Evolutionary conservation across 2,113 vertebrate genomes (phyloP).

Genomic region (Genyomyrus donnyi): DNA sequence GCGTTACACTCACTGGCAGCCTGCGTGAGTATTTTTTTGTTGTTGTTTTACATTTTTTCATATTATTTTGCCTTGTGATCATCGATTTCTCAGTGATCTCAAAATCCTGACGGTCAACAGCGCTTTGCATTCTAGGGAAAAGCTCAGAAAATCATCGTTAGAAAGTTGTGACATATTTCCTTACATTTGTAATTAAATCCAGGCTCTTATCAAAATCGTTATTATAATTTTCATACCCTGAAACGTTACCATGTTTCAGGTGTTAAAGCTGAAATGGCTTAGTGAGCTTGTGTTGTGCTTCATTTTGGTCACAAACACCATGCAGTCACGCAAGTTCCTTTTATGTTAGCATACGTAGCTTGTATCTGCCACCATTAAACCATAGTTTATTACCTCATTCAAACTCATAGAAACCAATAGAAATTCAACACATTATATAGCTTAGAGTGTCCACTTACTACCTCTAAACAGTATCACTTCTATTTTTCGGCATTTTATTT

Average conservation of each 20-base stretch:
- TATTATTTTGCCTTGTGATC: constrained; percentile 15
- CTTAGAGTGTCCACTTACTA: constrained; percentile 85
- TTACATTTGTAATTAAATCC: background rate
- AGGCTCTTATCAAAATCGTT: background rate
- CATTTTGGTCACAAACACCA: constrained; percentile 55
- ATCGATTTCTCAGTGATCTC: background rate
- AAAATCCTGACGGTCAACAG: constrained; percentile 1
- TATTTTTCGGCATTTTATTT: constrained; percentile 37
- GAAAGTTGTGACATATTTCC: background rate
- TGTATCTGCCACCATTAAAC: constrained; percentile 92
- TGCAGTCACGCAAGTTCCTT: constrained; percentile 62
- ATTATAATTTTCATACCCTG: background rate
- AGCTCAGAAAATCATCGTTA: background rate
- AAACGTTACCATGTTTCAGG: background rate
- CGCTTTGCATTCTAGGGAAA: background rate
- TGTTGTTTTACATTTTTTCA: background rate
- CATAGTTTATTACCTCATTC: constrained; percentile 97
- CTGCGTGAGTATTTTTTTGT: background rate
- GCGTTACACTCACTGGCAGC: constrained; percentile 5
- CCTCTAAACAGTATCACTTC: constrained; percentile 78
- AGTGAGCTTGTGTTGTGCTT: constrained; percentile 26
- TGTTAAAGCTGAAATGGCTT: constrained; percentile 29
- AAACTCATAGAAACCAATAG: constrained; percentile 87
- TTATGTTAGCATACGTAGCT: constrained; percentile 84
- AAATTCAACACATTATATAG: constrained; percentile 80